Conservation (phyloP, 2,113 vertebrate species). For the Oreamnos americanus region DNA sequence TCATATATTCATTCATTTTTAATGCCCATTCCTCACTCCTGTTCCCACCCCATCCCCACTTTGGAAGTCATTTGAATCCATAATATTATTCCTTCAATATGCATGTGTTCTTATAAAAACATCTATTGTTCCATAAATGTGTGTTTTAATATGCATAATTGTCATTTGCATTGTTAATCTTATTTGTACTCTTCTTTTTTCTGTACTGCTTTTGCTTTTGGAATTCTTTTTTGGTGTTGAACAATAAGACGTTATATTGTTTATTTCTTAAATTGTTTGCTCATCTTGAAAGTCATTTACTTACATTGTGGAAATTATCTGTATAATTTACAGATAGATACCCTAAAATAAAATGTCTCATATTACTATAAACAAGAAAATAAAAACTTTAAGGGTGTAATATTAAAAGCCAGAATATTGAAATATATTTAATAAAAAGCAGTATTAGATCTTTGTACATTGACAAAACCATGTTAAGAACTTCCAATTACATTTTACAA, state of each 20-base stretch:
- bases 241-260: not conserved
- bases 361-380: not conserved
- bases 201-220: not conserved
- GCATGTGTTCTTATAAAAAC: not conserved
- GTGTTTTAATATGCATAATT: not conserved
- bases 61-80: not conserved
- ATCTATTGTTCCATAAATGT: not conserved
- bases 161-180: not conserved
- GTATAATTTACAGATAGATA: not conserved
- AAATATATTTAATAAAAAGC: slow-evolving; percentile 8
- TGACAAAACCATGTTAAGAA: not conserved
- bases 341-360: not conserved
- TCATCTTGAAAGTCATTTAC: not conserved
- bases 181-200: not conserved
- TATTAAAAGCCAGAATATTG: not conserved
- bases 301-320: not conserved
- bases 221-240: not conserved
- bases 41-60: not conserved
- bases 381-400: not conserved
- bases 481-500: not conserved
- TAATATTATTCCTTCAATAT: not conserved
- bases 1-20: not conserved
- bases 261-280: not conserved
- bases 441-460: not conserved
- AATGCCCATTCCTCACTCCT: not conserved